Base-by-base conservation (phyloP, 2,888 invertebrate genomes). In the Lasioglossum malachurum region DNA sequence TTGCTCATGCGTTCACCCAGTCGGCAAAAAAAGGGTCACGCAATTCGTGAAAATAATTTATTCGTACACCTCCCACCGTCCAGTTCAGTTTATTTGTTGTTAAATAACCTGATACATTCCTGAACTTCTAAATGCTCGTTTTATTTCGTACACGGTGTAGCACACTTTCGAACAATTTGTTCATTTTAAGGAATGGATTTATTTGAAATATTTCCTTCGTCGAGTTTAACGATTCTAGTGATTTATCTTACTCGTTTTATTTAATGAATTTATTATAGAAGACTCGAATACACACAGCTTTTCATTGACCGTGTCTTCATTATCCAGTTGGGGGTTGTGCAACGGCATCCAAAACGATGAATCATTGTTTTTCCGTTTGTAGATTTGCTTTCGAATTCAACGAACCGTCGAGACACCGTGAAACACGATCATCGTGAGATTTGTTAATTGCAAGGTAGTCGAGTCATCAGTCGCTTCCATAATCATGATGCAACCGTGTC, bases 401-500 rank as follows among this genome's bases (percentile, higher is more conserved):
- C 64, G 31, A 31, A 64, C 27, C 64, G n/a, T 16, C 16, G 69
- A 19, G 10, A 46, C 44, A 27, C 19, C 16, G 5, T 41, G 75
- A 49, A 77, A 57, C 35, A 44, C n/a, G 69, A 75, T 16, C 14
- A 69, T 53, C 27, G 67, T 72, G 72, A 67, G 49, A 78, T 80
- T 80, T 67, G 38, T 78, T 69, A 64, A 80, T 75, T 72, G 49
- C 78, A 75, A 74, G 84, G 69, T n/a, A 41, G 64, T 77, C 80
- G 75, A 79, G 71, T 16, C 57, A 38, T 67, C 74, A 69, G 60
- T 57, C 19, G 35, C 46, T 31, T 76, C 74, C 38, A 76, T 35
- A 31, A 67, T 35, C 14, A 5, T 80, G 69, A 69, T 44, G 60
- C 67, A 78, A 76, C 8, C 8, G 14, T 35, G 27, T 5, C 53